Conservation (phyloP, 2,797 vertebrate genomes). For the Cirrhinus molitorella region DNA sequence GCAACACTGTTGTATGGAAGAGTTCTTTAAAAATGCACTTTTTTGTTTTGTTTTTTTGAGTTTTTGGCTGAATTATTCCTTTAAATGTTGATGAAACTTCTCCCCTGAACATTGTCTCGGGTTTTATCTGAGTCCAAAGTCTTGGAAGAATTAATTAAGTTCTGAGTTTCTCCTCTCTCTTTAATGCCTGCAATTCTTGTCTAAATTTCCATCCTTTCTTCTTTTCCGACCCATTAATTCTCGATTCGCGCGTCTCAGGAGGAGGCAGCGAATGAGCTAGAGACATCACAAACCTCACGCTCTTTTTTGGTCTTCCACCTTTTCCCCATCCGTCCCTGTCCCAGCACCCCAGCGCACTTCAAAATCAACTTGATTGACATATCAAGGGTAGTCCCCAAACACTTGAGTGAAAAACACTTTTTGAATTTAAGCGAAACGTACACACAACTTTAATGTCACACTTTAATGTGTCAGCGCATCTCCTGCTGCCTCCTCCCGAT, state of each 20-base stretch:
- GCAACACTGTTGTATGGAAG: not conserved
- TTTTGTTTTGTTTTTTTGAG: not conserved
- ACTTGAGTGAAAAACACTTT: slow-evolving; percentile 58
- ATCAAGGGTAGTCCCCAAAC: slow-evolving; percentile 64
- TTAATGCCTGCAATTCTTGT: slow-evolving; percentile 20
- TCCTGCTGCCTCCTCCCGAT: slow-evolving; percentile 58
- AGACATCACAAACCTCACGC: slow-evolving; percentile 39
- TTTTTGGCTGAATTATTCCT: slow-evolving; percentile 14
- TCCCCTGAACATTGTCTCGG: slow-evolving; percentile 36
- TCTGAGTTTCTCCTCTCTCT: slow-evolving; percentile 37
- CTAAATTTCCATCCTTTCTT: slow-evolving; percentile 41
- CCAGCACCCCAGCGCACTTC: slow-evolving; percentile 58
- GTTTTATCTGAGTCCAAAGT: slow-evolving; percentile 28
- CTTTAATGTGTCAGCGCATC: slow-evolving; percentile 53
- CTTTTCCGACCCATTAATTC: slow-evolving; percentile 34
- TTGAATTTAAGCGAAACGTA: slow-evolving; percentile 61
- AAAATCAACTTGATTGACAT: slow-evolving; percentile 68
- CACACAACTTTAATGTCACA: slow-evolving; percentile 53
- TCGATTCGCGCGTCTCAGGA: slow-evolving; percentile 15
- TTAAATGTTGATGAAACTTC: slow-evolving; percentile 37
- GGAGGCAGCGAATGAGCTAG: slow-evolving; percentile 8
- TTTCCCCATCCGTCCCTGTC: slow-evolving; percentile 52
- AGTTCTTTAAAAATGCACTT: not conserved
- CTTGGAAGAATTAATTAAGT: slow-evolving; percentile 44
- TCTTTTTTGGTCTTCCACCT: slow-evolving; percentile 38